Base-by-base conservation (phyloP, 2,888 invertebrate species). In the Aleiodes alternator region DNA sequence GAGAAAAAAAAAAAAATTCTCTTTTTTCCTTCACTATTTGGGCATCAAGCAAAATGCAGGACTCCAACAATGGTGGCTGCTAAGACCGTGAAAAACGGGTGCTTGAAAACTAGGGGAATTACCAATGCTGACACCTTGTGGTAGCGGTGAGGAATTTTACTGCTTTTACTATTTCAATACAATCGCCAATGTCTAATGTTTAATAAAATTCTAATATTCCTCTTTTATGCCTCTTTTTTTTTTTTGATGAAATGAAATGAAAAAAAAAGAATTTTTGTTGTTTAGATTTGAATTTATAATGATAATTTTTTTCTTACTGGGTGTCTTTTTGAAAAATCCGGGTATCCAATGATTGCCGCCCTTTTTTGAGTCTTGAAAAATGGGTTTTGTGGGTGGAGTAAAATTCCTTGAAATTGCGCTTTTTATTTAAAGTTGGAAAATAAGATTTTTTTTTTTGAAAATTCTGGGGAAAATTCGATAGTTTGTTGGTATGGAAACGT, bases 51-150 rank as follows among this genome's bases (percentile, higher is more conserved):
- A 86, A 87, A 86, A 80, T 76, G 84, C 86, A 87, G 87, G 85
- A 86, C 86, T 87, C 84, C 86, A 87, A 88, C 87, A 88, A 87
- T 88, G 88, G 87, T 88, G 87, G 87, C 87, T 85, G 85, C 84
- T 82, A 75, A 75, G 76, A 76, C 77, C 77, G 75, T 80, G 77
- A 34, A 51, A 23, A 50, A 51, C 50, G 51, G 34, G 50, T 51
- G 50, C 31, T 29, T 68, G n/a, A 11, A 23, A 23, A 23, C 23
- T 1, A 48, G 68, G 68, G 80, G 81, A 82, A 81, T 80, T 80
- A 82, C 82, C 79, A 73, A 81, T 82, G 81, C 83, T 83, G 87
- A 84, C 87, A 86, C 84, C 87, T 88, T 73, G 82, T 82, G 86
- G 87, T 81, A 80, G 84, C 85, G 84, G 81, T 83, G 83, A 78